These are phyloP conservation scores for Lethocerus indicus DNA, from an alignment of 1,140 invertebrate genomes.

Conservation along the genomic window DNA sequence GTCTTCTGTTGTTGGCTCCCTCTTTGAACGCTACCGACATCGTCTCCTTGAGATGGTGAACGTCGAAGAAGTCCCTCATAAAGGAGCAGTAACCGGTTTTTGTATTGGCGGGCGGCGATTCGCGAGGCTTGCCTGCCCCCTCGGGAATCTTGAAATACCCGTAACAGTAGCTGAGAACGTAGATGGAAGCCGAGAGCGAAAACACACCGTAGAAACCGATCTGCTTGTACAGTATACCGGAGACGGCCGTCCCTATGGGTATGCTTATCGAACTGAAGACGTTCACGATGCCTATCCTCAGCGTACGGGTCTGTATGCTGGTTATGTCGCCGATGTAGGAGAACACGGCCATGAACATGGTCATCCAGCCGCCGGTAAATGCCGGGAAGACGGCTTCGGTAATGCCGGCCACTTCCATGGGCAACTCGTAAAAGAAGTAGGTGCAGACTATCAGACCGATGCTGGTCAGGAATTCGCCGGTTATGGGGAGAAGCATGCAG, in stretches of 20 bases:
- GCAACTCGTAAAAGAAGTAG: constrained; percentile 42
- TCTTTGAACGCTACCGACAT: constrained; percentile 19
- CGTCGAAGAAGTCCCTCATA: constrained; percentile 20
- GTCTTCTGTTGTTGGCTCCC: constrained; percentile 29
- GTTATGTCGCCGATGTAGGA: constrained; percentile 78
- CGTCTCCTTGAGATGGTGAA: constrained; percentile 13
- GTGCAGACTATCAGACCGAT: constrained; percentile 61
- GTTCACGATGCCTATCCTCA: constrained; percentile 68
- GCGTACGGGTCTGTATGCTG: constrained; percentile 55
- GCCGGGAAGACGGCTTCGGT: constrained; percentile 61
- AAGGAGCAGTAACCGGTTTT: constrained; percentile 17
- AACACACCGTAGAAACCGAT: constrained; percentile 68
- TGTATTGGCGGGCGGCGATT: no score
- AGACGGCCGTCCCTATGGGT: constrained; percentile 32
- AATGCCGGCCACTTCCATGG: constrained; percentile 57
- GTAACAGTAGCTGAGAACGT: constrained; percentile 52
- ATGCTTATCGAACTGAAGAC: constrained; percentile 62
- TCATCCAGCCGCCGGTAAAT: constrained; percentile 68
- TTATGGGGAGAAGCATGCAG: constrained; percentile 64
- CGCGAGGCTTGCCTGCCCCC: neutral
- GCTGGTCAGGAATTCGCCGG: constrained; percentile 60
- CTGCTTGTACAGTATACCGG: constrained; percentile 31
- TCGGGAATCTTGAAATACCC: constrained; percentile 23
- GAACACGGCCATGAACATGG: constrained; percentile 77
- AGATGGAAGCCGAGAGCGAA: constrained; percentile 48